phyloP scores from a whole-genome alignment of 1,140 invertebrate genomes.

The Thereuonema tuberculata region DNA sequence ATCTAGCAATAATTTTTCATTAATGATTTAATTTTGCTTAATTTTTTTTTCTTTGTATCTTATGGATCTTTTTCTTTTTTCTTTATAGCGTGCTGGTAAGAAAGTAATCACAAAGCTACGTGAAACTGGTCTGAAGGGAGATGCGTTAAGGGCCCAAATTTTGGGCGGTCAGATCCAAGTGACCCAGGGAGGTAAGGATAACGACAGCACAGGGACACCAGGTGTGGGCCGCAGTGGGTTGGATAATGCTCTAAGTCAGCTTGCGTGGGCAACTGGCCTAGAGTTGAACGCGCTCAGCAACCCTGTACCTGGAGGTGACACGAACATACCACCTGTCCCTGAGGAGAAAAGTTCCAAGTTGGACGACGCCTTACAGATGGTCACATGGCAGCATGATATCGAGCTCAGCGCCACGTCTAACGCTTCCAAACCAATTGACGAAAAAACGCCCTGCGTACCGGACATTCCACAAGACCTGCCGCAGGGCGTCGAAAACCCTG shows the following conservation, averaged over 20 bases:
- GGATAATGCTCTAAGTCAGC: slow-evolving; percentile 1
- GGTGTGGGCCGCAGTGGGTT: not conserved
- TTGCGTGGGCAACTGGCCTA: slow-evolving; percentile 2
- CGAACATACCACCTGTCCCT: not conserved
- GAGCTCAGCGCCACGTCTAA: not conserved
- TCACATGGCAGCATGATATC: not conserved
- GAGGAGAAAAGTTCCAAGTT: not conserved
- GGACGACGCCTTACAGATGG: not conserved
- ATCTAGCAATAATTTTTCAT: not conserved
- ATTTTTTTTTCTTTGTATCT: not conserved
- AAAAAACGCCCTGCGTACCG: not conserved
- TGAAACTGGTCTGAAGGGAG: not conserved
- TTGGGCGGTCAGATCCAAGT: not conserved
- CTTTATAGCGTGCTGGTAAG: not conserved
- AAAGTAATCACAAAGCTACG: not conserved
- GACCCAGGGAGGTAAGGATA: too few species aligned
- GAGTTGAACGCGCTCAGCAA: not conserved
- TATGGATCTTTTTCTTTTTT: not conserved
- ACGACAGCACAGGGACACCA: not conserved
- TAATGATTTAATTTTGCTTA: not conserved
- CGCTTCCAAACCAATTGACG: not conserved
- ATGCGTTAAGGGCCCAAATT: not conserved
- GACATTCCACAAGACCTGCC: not conserved
- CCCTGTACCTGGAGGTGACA: not conserved
- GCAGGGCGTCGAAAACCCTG: not conserved